Evolutionary conservation across 2,797 vertebrate species (phyloP).

Genomic region (Pangasius djambal): DNA sequence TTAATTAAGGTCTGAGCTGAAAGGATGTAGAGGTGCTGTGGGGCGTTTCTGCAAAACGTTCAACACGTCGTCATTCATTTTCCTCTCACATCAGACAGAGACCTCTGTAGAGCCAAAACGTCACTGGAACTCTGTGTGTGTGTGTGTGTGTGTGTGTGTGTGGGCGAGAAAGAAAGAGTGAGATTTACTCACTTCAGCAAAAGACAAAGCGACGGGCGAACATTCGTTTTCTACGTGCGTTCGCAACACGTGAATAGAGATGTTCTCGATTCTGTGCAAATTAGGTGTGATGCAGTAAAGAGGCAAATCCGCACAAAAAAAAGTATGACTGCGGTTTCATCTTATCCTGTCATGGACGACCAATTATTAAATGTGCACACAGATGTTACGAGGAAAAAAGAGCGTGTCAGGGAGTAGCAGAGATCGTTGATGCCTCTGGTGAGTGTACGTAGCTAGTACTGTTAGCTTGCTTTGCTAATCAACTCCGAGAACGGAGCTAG

Average conservation of each 20-base stretch:
- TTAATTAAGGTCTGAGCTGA: slow-evolving; percentile 63
- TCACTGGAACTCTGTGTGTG: too few species aligned
- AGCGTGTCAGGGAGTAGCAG: not conserved
- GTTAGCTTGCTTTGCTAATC: not conserved
- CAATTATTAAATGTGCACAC: not conserved
- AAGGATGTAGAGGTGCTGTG: slow-evolving; percentile 45
- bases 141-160: not conserved
- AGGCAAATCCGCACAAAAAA: not conserved
- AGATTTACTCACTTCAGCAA: not conserved
- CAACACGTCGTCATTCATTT: slow-evolving; percentile 57
- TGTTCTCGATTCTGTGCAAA: not conserved
- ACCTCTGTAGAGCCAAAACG: slow-evolving; percentile 32
- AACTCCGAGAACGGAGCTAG: not conserved
- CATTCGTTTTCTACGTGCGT: not conserved
- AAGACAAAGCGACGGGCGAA: not conserved
- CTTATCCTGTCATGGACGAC: not conserved
- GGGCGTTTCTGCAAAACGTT: slow-evolving; percentile 58
- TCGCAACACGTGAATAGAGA: not conserved
- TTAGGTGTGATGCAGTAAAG: not conserved
- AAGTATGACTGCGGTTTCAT: not conserved
- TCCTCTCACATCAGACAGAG: slow-evolving; percentile 33
- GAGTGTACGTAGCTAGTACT: not conserved
- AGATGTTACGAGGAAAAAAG: not conserved
- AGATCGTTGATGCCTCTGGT: not conserved
- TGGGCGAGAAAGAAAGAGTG: not conserved